phyloP scores from a whole-genome alignment of 2,888 invertebrate species.

The Agonopterix arenella region DNA sequence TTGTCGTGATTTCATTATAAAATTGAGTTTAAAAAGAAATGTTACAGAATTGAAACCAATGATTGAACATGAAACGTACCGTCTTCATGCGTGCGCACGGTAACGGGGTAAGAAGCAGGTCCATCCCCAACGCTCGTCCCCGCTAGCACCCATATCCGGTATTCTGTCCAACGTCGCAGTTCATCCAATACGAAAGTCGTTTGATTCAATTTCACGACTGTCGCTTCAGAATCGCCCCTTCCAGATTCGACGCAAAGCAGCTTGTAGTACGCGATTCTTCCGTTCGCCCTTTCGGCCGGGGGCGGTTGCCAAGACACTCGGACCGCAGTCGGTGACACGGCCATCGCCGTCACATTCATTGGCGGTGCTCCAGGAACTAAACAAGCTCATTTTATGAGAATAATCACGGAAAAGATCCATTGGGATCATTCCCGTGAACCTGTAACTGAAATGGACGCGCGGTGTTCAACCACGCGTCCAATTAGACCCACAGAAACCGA shows the following conservation, averaged over 20 bases:
- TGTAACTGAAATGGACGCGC: slow-evolving; percentile 47
- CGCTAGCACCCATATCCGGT: slow-evolving; percentile 97
- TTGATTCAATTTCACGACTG: slow-evolving; percentile 86
- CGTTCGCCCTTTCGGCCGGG: slow-evolving; percentile 92
- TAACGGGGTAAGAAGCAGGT: slow-evolving; percentile 93
- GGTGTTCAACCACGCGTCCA: slow-evolving; percentile 23
- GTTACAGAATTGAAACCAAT: slow-evolving; percentile 10
- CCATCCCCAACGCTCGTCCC: slow-evolving; percentile 98
- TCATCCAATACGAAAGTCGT: slow-evolving; percentile 91
- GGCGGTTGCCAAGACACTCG: slow-evolving; percentile 96
- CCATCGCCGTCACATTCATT: slow-evolving; percentile 92
- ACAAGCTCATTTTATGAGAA: slow-evolving; percentile 49
- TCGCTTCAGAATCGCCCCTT: slow-evolving; percentile 89
- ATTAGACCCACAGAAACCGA: slow-evolving; percentile 29
- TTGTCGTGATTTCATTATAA: slow-evolving; percentile 6
- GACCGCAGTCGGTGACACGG: slow-evolving; percentile 92
- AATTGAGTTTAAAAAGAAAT: slow-evolving; percentile 26
- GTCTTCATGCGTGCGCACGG: slow-evolving; percentile 97
- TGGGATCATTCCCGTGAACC: slow-evolving; percentile 19
- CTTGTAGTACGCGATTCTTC: slow-evolving; percentile 96
- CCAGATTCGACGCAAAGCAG: slow-evolving; percentile 92
- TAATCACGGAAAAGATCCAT: slow-evolving; percentile 4
- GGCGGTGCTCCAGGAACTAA: slow-evolving; percentile 98
- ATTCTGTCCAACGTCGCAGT: slow-evolving; percentile 96
- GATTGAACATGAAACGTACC: slow-evolving; percentile 85